Evolutionary conservation across 2,113 vertebrate genomes (phyloP).

Genomic region (Psilopogon haemacephalus): DNA sequence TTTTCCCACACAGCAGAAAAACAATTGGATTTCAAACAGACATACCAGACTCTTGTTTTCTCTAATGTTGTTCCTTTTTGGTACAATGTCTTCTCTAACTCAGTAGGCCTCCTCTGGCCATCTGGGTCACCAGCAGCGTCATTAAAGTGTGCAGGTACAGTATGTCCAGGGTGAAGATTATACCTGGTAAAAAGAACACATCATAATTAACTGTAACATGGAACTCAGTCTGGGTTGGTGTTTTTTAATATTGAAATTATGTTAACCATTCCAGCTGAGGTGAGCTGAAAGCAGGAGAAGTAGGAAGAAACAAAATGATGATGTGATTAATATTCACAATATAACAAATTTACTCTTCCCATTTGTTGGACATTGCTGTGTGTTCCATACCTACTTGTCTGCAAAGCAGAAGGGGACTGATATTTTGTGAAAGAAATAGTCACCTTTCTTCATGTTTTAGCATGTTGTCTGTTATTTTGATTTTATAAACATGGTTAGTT

Average conservation of each 20-base stretch:
- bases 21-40: slow-evolving; percentile 7
- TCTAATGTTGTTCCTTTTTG: background rate
- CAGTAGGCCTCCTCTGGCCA: background rate
- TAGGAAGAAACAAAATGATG: slow-evolving; percentile 9
- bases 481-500: background rate
- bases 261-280: background rate
- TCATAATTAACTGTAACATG: background rate
- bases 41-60: background rate
- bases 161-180: background rate
- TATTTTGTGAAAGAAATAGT: background rate
- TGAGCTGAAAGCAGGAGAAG: background rate
- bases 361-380: background rate
- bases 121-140: slow-evolving; percentile 14
- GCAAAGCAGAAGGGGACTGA: slow-evolving; percentile 10
- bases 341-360: background rate
- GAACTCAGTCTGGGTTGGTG: background rate
- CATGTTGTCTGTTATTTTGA: background rate
- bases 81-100: slow-evolving; percentile 12
- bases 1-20: background rate
- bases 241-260: background rate
- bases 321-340: slow-evolving; percentile 23
- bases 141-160: slow-evolving; percentile 36
- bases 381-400: background rate
- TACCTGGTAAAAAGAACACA: background rate
- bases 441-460: background rate